A percentile compares a stretch with the other conserved stretches of the same genome.
Conservation (phyloP, 1,140 invertebrate genomes). For the Cotesia typhae region DNA sequence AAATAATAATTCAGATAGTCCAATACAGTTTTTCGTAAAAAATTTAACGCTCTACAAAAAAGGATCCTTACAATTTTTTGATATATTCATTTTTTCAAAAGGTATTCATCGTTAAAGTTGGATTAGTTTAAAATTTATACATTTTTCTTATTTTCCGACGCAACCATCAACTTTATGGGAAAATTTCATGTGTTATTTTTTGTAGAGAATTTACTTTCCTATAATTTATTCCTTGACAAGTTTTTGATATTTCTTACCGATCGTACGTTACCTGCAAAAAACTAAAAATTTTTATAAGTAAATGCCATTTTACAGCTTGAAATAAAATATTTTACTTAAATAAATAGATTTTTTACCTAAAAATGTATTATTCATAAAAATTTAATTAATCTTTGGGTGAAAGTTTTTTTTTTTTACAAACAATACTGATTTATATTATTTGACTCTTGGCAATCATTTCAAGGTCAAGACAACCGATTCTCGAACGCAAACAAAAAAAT, state of each 20-base stretch:
- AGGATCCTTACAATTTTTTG: too few species aligned
- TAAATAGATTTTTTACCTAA: not conserved
- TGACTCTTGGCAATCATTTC: constrained; percentile 4
- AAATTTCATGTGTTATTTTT: too few species aligned
- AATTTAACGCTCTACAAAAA: too few species aligned
- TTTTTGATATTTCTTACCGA: too few species aligned
- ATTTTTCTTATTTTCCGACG: too few species aligned
- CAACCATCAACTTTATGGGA: too few species aligned
- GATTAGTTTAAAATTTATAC: too few species aligned
- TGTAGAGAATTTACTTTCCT: too few species aligned
- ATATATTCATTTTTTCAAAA: too few species aligned
- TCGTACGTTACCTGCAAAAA: not conserved
- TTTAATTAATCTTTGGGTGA: not conserved
- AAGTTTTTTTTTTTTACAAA: not conserved
- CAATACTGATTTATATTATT: not conserved
- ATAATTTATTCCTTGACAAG: too few species aligned
- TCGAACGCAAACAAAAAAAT: not conserved
- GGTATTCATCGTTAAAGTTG: too few species aligned
- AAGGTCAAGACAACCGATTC: constrained; percentile 10
- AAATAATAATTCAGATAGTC: not conserved
- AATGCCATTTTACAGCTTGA: not conserved
- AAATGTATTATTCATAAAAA: not conserved
- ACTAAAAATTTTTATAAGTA: constrained; percentile 11
- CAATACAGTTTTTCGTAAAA: too few species aligned
- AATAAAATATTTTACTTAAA: not conserved